phyloP scores from a whole-genome alignment of 1,140 invertebrate species.

The roundworm (Caenorhabditis elegans) region WBcel235 BX284603.4:11545501-11546000 shows the following conservation, averaged over 20 bases:
- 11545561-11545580: neutral
- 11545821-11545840: neutral
- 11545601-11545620: neutral
- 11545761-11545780: neutral
- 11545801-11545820: neutral
- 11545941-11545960: too few relatives aligned
- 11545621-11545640: neutral
- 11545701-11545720: neutral
- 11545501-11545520: slow-evolving; percentile 33
- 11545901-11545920: too few relatives aligned
- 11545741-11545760: neutral
- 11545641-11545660: neutral
- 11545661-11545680: too few relatives aligned
- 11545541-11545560: neutral
- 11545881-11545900: too few relatives aligned
- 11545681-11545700: neutral
- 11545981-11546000: too few relatives aligned
- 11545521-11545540: slow-evolving; percentile 28
- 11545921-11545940: too few relatives aligned
- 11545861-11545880: too few relatives aligned
- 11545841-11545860: too few relatives aligned
- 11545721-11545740: neutral
- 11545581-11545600: neutral
- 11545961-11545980: too few relatives aligned
- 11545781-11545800: slow-evolving; percentile 7